Conservation (phyloP, 2,888 invertebrate species). For the Noctua pronuba region DNA sequence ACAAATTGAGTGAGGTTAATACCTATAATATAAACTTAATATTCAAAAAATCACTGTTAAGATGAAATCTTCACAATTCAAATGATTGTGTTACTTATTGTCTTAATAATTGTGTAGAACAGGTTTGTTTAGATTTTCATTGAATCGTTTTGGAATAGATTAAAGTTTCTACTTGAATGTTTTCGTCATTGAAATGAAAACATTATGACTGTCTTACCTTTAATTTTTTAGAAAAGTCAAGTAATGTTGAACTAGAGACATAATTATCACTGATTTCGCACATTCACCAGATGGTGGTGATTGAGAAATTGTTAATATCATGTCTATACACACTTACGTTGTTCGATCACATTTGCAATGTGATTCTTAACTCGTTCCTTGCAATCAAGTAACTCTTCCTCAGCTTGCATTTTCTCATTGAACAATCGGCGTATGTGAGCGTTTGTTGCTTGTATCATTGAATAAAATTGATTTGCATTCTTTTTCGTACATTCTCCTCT, state of each 20-base stretch:
- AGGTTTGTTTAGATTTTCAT: slow-evolving; percentile 18
- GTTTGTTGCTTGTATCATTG: slow-evolving; percentile 98
- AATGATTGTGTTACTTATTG: not conserved
- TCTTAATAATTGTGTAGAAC: not conserved
- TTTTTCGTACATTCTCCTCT: slow-evolving; percentile 98
- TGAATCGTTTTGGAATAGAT: slow-evolving; percentile 38
- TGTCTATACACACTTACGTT: slow-evolving; percentile 94
- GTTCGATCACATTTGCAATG: slow-evolving; percentile 96
- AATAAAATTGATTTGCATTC: slow-evolving; percentile 97
- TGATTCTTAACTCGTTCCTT: slow-evolving; percentile 95
- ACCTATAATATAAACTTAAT: too few species aligned
- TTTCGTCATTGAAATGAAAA: slow-evolving; percentile 64
- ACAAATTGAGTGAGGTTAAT: not conserved
- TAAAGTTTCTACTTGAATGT: slow-evolving; percentile 43
- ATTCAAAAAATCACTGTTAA: not conserved
- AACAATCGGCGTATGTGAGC: slow-evolving; percentile 96
- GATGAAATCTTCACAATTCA: not conserved
- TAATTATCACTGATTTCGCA: slow-evolving; percentile 44
- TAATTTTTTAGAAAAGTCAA: slow-evolving; percentile 43
- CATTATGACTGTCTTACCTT: slow-evolving; percentile 73
- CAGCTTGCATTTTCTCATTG: slow-evolving; percentile 95
- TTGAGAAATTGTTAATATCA: slow-evolving; percentile 29
- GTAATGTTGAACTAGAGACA: slow-evolving; percentile 53
- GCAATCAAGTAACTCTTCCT: slow-evolving; percentile 96
- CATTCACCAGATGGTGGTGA: slow-evolving; percentile 34